Base-by-base conservation (phyloP, 2,797 vertebrate species). In the Fratercula arctica region DNA sequence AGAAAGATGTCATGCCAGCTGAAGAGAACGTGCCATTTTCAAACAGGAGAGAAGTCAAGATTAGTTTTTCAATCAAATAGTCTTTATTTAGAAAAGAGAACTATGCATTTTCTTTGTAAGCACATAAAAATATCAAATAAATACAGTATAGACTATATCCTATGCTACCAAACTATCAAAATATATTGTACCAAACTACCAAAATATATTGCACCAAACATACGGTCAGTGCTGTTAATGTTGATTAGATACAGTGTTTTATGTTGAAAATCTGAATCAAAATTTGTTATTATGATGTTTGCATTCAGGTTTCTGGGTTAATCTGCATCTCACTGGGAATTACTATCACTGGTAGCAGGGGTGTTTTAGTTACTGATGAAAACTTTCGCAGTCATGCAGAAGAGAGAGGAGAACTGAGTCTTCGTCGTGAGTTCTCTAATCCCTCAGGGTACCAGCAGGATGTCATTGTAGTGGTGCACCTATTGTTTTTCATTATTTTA, bases 1-100 rank as follows among this genome's bases (percentile, higher is more conserved):
- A 96, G 93, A 96, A 96, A 96, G 84, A 89, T 88, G 94, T 90
- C 43, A 74, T 80, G 61, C 26, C 64, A 95, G 46, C 31, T 69
- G 91, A 95, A 93, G 75, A 74, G 66, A 89, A 84, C 69, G 60
- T 95, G 67, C 24, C 85, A 79, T 90, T 95, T 93, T 96, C 86
- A 92, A 90, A 43, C 5, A 69, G 24, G 53, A 94, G 53, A 95
- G 94, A 93, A 96, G 56, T 94, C 60, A 93, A 92, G 64, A 75
- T 43, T 41, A 51, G 13, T 92, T 89, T 64, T 78, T 66, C 35
- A 41, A 54, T 18, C 21, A 89, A 90, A 79, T 24, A 37, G 63
- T 82, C 16, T 74, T 80, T 77, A 70, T 72, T 73, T 90, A 64
- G 59, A 84, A 53, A 68, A 70, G 16, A 69, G 3, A 61, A 25